Conservation (phyloP, 2,888 invertebrate genomes). For the Drosophila multiciliata region DNA sequence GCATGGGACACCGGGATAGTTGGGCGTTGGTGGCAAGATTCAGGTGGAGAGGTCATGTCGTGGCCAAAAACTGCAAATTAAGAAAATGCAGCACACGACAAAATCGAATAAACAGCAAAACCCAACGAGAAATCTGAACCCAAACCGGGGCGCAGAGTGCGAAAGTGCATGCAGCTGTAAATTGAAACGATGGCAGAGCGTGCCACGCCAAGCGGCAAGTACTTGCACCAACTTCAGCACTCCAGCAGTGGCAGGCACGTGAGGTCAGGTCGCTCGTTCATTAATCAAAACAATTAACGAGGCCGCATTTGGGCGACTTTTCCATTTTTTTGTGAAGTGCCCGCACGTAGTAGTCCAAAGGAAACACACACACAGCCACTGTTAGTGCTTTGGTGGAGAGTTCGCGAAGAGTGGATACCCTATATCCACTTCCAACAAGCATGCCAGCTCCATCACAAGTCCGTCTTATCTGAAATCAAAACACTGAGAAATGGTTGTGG, state of each 20-base stretch:
- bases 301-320: constrained; percentile 78
- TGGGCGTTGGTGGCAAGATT: neutral
- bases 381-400: no score
- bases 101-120: constrained; percentile 78
- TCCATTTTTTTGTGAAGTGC: constrained; percentile 74
- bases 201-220: constrained; percentile 29
- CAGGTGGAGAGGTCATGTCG: neutral
- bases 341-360: constrained; percentile 65
- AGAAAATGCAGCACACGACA: constrained; percentile 80
- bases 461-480: neutral
- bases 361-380: neutral
- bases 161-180: constrained; percentile 75
- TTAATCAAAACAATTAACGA: constrained; percentile 81
- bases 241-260: constrained; percentile 51
- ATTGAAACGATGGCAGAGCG: constrained; percentile 65
- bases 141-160: constrained; percentile 16
- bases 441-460: neutral
- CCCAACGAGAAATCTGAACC: constrained; percentile 24
- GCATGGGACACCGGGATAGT: constrained; percentile 3
- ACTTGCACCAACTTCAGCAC: neutral
- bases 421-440: neutral
- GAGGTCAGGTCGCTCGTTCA: constrained; percentile 76
- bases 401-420: neutral
- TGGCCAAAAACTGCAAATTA: constrained; percentile 70
- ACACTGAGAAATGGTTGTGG: neutral